Evolutionary conservation across 2,113 vertebrate genomes (phyloP).

Genomic region (Hemicordylus capensis): DNA sequence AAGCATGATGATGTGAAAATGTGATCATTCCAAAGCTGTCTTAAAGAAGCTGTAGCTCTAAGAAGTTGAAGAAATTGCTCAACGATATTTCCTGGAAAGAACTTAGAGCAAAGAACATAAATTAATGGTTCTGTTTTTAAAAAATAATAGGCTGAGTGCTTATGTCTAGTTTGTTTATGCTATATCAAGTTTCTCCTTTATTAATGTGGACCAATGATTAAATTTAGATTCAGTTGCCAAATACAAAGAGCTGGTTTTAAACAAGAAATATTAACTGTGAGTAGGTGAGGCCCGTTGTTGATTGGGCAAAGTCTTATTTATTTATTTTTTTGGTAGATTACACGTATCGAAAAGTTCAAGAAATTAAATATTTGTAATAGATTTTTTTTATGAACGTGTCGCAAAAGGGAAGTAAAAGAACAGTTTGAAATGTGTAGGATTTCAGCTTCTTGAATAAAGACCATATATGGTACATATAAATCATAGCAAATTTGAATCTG

Average conservation of each 20-base stretch:
- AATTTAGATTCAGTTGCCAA: neutral
- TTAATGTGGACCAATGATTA: rapidly evolving
- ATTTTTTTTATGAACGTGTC: no score
- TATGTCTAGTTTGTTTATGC: neutral
- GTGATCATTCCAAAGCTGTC: neutral
- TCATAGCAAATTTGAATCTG: no score
- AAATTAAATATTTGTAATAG: no score
- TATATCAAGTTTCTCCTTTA: neutral
- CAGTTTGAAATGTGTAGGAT: no score
- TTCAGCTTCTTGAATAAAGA: no score
- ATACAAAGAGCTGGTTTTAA: neutral
- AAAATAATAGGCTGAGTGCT: no score
- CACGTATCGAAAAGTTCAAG: no score
- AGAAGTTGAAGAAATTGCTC: neutral
- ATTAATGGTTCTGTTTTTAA: neutral
- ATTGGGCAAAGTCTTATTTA: neutral
- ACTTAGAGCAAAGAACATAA: neutral
- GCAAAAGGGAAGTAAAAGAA: no score
- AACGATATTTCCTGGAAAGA: neutral
- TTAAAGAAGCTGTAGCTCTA: neutral
- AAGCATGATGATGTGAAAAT: rapidly evolving
- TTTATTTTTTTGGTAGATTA: no score
- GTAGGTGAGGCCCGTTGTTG: neutral
- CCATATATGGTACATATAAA: no score
- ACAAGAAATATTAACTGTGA: neutral